Evolutionary conservation across 2,888 invertebrate genomes (phyloP).

Genomic region (Lycophotia porphyrea): DNA sequence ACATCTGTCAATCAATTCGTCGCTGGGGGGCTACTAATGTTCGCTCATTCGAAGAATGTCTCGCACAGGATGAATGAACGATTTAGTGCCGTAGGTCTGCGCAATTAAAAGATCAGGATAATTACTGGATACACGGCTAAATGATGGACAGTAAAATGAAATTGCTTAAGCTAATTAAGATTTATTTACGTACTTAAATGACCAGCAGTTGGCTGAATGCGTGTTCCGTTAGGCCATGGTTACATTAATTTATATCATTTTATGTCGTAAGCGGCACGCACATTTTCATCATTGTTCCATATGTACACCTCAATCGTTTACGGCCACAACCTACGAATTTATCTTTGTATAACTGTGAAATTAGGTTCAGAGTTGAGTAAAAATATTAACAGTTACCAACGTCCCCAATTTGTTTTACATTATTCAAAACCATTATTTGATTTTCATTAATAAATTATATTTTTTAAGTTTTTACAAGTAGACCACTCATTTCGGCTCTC

Average conservation of each 20-base stretch:
- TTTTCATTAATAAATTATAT: no score
- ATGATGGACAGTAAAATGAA: constrained; percentile 52
- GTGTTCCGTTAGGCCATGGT: constrained; percentile 56
- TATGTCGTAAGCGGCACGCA: constrained; percentile 48
- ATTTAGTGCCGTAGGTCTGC: constrained; percentile 47
- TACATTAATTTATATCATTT: constrained; percentile 47
- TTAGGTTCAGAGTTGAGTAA: constrained; percentile 13
- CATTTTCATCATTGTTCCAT: constrained; percentile 52
- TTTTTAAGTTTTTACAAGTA: no score
- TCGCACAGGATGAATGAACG: constrained; percentile 40
- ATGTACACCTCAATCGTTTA: constrained; percentile 36
- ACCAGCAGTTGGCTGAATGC: constrained; percentile 43
- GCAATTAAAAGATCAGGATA: constrained; percentile 54
- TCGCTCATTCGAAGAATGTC: constrained; percentile 39
- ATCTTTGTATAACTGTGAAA: constrained; percentile 38
- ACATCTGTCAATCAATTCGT: constrained; percentile 54
- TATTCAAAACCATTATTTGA: no score
- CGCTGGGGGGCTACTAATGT: constrained; percentile 37
- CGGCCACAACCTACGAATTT: constrained; percentile 32
- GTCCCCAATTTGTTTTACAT: neutral
- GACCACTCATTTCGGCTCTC: neutral
- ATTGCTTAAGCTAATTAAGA: constrained; percentile 59
- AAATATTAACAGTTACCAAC: constrained; percentile 21
- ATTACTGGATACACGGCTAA: constrained; percentile 54
- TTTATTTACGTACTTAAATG: constrained; percentile 52